Evolutionary conservation across 1,140 invertebrate genomes (phyloP).

Genomic region (Macrosteles quadrilineatus): DNA sequence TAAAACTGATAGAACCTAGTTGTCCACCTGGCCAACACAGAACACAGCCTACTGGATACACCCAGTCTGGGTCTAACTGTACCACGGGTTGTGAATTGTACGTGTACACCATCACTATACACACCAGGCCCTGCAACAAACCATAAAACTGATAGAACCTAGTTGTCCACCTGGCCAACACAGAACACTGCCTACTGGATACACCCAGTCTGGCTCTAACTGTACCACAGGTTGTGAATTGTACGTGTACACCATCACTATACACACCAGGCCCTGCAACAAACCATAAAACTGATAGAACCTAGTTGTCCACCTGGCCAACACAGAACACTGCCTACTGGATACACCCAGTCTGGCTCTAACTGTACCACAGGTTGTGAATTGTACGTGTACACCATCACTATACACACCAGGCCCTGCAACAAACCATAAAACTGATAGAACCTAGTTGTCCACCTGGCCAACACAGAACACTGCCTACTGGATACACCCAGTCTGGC

Average conservation of each 20-base stretch:
- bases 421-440: background rate
- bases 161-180: background rate
- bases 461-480: background rate
- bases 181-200: background rate
- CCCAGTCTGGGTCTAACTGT: background rate
- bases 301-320: background rate
- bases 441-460: background rate
- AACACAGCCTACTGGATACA: background rate
- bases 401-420: background rate
- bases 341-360: background rate
- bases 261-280: background rate
- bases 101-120: background rate
- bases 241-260: background rate
- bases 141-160: conserved; percentile 7
- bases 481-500: background rate
- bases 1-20: background rate
- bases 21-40: background rate
- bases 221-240: background rate
- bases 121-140: background rate
- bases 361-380: background rate
- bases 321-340: background rate
- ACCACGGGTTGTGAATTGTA: background rate
- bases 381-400: background rate
- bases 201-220: background rate
- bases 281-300: background rate